These are phyloP conservation scores for Polymixis flavicincta DNA, from an alignment of 2,888 invertebrate species.

Conservation along the genomic window DNA sequence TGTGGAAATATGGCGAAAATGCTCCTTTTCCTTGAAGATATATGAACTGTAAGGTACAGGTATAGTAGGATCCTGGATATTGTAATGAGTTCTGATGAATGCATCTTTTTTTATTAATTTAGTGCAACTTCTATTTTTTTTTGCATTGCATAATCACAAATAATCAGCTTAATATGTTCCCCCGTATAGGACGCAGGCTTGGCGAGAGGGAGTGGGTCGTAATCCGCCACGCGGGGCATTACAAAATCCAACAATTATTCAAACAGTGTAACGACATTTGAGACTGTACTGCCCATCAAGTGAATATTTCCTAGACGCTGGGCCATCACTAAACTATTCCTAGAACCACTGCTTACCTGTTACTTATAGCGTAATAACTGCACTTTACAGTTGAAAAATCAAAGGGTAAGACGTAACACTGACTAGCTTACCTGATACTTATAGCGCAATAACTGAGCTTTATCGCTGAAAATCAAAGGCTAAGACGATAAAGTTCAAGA, in stretches of 20 bases:
- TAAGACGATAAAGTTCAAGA: conserved; percentile 51
- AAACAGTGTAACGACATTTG: neutral
- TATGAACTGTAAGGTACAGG: neutral
- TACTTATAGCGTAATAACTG: conserved; percentile 29
- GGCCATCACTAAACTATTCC: conserved; percentile 1
- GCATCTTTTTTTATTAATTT: neutral
- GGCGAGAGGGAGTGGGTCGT: too few relatives aligned
- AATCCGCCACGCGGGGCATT: neutral
- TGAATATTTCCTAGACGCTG: conserved; percentile 4
- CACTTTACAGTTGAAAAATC: conserved; percentile 36
- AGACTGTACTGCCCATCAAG: neutral
- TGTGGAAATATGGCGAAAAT: conserved; percentile 32
- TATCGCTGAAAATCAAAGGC: conserved; percentile 43
- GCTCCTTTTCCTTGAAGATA: conserved; percentile 8
- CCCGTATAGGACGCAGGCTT: too few relatives aligned
- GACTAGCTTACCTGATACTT: conserved; percentile 19
- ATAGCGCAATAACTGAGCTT: conserved; percentile 14
- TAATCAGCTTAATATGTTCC: too few relatives aligned
- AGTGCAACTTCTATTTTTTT: neutral
- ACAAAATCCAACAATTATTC: conserved; percentile 1
- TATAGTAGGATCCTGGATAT: neutral
- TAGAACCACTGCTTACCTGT: conserved; percentile 7
- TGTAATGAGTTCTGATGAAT: neutral
- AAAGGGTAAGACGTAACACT: conserved; percentile 22
- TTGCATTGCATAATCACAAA: too few relatives aligned